Conservation (phyloP, 2,113 vertebrate genomes). For the Pampusana beccarii region DNA sequence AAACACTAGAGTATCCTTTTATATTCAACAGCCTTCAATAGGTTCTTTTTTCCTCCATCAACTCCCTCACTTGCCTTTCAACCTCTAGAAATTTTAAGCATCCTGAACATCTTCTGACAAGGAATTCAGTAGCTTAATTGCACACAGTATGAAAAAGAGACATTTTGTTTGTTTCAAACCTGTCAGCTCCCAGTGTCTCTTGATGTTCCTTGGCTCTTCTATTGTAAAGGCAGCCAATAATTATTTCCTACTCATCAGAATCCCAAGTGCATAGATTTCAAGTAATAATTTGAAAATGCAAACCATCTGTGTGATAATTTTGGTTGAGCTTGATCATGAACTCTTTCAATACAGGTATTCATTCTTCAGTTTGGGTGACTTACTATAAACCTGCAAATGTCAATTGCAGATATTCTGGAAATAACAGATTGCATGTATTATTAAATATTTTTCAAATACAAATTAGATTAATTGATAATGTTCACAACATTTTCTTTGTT, state of each 20-base stretch:
- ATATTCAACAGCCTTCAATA: neutral
- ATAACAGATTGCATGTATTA: neutral
- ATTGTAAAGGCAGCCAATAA: neutral
- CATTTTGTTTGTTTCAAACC: neutral
- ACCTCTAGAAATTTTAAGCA: neutral
- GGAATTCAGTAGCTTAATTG: neutral
- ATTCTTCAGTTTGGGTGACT: neutral
- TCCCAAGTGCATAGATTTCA: neutral
- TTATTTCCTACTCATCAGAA: neutral
- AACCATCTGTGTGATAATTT: neutral
- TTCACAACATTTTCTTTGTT: neutral
- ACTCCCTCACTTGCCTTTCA: neutral
- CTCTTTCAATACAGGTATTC: neutral
- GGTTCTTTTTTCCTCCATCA: neutral
- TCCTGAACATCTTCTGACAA: neutral
- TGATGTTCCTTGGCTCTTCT: neutral
- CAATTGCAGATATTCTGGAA: neutral
- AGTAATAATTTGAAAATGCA: neutral
- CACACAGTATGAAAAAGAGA: neutral
- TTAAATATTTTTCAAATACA: neutral
- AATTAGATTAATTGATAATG: neutral
- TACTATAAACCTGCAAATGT: neutral
- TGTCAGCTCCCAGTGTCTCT: neutral
- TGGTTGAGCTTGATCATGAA: neutral
- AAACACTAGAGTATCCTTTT: neutral